Conservation (phyloP, 1,140 invertebrate species). For the Sitobion miscanthi region DNA sequence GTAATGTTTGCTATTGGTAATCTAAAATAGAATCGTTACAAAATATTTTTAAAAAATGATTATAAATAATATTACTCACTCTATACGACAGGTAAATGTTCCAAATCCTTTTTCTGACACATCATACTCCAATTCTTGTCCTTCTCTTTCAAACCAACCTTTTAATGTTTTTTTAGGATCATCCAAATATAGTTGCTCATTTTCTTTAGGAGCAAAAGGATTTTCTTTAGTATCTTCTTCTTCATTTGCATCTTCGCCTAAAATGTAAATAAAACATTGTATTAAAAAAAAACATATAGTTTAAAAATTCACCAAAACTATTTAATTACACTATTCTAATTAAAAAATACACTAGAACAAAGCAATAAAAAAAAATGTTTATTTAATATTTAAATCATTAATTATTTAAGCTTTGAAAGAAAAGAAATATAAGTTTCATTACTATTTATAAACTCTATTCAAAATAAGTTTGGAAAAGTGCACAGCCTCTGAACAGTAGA, state of each 20-base stretch:
- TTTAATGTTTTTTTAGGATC: slow-evolving; percentile 95
- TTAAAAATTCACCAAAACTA: not conserved
- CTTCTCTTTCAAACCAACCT: slow-evolving; percentile 95
- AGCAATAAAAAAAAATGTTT: not conserved
- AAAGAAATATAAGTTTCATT: not conserved
- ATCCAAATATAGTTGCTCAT: slow-evolving; percentile 88
- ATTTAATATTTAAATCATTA: too few relatives aligned
- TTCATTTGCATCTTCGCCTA: slow-evolving; percentile 86
- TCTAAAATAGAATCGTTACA: slow-evolving; percentile 62
- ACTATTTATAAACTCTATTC: not conserved
- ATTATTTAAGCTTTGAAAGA: not conserved
- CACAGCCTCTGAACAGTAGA: too few relatives aligned
- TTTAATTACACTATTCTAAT: not conserved
- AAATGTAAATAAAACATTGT: slow-evolving; percentile 57
- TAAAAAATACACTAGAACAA: not conserved
- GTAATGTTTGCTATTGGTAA: slow-evolving; percentile 81
- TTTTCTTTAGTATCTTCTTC: slow-evolving; percentile 82
- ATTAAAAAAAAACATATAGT: not conserved
- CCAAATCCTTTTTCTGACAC: slow-evolving; percentile 81
- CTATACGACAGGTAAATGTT: slow-evolving; percentile 75
- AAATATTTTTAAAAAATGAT: slow-evolving; percentile 19
- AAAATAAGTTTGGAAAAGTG: too few relatives aligned
- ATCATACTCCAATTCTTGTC: slow-evolving; percentile 78
- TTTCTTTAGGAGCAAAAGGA: slow-evolving; percentile 79
- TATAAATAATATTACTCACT: slow-evolving; percentile 64